A percentile compares a stretch with the other conserved stretches of the same genome.
These are phyloP conservation scores for Seira musarum DNA, from an alignment of 2,888 invertebrate genomes.

Conservation along the genomic window DNA sequence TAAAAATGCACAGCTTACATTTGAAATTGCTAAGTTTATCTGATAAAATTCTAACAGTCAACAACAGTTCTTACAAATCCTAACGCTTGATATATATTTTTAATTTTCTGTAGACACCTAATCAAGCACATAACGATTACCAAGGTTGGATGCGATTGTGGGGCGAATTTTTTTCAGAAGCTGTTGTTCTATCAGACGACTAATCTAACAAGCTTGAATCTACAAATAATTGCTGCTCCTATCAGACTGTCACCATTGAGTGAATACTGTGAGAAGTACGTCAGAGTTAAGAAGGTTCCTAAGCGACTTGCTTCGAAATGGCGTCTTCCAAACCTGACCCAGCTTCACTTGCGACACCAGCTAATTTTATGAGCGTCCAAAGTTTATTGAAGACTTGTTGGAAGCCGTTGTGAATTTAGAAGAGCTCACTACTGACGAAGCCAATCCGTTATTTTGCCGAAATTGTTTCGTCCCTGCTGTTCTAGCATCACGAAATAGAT, in stretches of 20 bases:
- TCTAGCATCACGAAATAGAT: slow-evolving; percentile 36
- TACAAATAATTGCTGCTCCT: slow-evolving; percentile 49
- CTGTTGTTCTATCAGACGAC: slow-evolving; percentile 43
- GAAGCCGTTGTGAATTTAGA: slow-evolving; percentile 42
- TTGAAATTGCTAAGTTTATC: too few species aligned
- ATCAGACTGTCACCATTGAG: slow-evolving; percentile 47
- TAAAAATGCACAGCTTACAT: too few species aligned
- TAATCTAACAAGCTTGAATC: slow-evolving; percentile 46
- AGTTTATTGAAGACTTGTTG: slow-evolving; percentile 46
- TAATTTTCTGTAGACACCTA: slow-evolving; percentile 25
- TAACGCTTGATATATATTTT: neutral
- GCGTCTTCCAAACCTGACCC: slow-evolving; percentile 43
- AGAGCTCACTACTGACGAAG: slow-evolving; percentile 43
- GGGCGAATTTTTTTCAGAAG: slow-evolving; percentile 54
- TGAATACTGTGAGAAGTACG: slow-evolving; percentile 32
- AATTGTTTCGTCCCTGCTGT: slow-evolving; percentile 46
- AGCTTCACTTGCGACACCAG: slow-evolving; percentile 47
- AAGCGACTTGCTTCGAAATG: slow-evolving; percentile 32
- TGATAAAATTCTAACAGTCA: too few species aligned
- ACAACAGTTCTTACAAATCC: neutral
- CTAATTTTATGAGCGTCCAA: slow-evolving; percentile 41
- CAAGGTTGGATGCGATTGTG: slow-evolving; percentile 55
- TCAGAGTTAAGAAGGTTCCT: slow-evolving; percentile 19
- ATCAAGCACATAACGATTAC: slow-evolving; percentile 39
- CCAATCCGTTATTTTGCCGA: slow-evolving; percentile 50